These are phyloP conservation scores for Mythimna vitellina DNA, from an alignment of 2,888 invertebrate genomes.

Conservation along the genomic window DNA sequence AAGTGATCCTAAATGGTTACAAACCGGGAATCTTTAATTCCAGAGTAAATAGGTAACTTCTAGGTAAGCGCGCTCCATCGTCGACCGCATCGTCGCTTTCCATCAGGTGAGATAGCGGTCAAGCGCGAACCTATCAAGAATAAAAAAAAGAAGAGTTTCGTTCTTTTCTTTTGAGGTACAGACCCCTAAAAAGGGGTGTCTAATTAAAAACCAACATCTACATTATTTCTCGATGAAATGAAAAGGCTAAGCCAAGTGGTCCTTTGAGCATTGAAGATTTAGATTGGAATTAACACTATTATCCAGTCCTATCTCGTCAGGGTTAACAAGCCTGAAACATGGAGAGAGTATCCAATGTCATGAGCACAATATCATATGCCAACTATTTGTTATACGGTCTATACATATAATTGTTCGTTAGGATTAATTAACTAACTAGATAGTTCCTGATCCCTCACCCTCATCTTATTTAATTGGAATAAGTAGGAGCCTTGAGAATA, in stretches of 20 bases:
- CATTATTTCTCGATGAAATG: neutral
- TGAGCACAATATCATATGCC: neutral
- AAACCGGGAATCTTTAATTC: too few species aligned
- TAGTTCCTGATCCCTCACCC: constrained; percentile 49
- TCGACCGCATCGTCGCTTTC: too few species aligned
- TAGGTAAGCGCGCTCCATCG: too few species aligned
- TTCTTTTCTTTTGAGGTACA: too few species aligned
- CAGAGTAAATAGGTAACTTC: too few species aligned
- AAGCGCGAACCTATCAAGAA: too few species aligned
- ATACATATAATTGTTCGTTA: constrained; percentile 24
- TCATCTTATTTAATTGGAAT: constrained; percentile 51
- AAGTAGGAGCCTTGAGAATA: constrained; percentile 51
- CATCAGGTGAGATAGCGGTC: too few species aligned
- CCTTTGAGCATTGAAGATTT: neutral
- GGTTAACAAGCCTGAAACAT: neutral
- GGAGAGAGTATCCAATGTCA: constrained; percentile 7
- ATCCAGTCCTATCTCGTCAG: neutral
- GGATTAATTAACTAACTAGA: constrained; percentile 50
- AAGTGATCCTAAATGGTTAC: too few species aligned
- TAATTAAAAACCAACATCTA: neutral
- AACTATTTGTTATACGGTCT: constrained; percentile 1
- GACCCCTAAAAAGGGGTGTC: too few species aligned
- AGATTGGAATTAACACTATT: neutral
- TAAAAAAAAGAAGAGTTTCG: too few species aligned
- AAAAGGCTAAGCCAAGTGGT: neutral